Evolutionary conservation across 2,888 invertebrate genomes (phyloP), one percentile per base, ranked within the genome.

Genomic region (Noctua janthe): DNA sequence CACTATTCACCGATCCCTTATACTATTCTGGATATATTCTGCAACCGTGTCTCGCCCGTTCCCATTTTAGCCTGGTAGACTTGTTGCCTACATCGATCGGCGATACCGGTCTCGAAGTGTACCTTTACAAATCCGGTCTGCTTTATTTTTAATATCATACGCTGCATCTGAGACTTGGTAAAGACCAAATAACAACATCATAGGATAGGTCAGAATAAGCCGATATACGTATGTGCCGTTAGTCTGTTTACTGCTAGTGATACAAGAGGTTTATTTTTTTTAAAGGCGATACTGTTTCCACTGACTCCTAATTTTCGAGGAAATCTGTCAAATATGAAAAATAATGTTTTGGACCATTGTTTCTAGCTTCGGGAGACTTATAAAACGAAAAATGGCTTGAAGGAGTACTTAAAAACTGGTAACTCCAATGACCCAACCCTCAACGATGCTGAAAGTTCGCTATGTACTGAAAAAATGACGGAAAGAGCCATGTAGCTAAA

Each of bases 111-210:
- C 82, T 79, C 71, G 29, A 69, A 72, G 71, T 54, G 67, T 79
- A 69, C 69, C 80, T 84, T 72, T 69, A 84, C 67, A 82, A 84
- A 79, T 82, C 84, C 82, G 80, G 82, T 84, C 79, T 84, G 59
- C 59, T 67, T 71, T 79, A 82, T 84, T 82, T 83, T 78, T 71
- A 82, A 81, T 77, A 77, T 47, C 35, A 54, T 54, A 54, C 20
- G 35, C 35, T 83, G 23, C n/a, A 35, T 47, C 51, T 83, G 51
- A 83, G 47, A 54, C 51, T 62, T 15, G 3, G 43, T 83, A 69
- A 54, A 47, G 7, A 69, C 43, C 35, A 54, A 51, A 20, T 51
- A 54, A 54, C 20, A 74, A 47, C 11, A 56, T 29, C 20, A 43
- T 35, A 29, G 15, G 11, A 66, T 11, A 29, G 47, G 13, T 39